These are phyloP conservation scores for Morinoia aosen DNA, from an alignment of 2,888 invertebrate species.

Conservation along the genomic window DNA sequence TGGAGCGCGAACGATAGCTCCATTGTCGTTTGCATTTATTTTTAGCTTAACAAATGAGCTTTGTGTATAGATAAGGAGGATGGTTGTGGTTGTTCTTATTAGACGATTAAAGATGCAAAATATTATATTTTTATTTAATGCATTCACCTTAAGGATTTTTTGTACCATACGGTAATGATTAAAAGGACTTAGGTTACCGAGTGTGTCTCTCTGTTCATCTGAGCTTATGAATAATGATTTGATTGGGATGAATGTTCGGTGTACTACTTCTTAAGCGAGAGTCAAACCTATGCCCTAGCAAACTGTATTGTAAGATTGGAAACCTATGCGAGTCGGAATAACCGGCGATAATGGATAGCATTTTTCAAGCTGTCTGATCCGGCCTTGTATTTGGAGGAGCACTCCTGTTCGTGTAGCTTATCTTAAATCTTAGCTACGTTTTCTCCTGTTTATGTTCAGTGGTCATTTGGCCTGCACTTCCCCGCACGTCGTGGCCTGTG, in stretches of 20 bases:
- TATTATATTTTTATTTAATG: too few relatives aligned
- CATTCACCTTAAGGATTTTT: too few relatives aligned
- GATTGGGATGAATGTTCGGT: neutral
- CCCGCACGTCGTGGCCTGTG: neutral
- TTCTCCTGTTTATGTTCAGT: neutral
- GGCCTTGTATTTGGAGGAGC: neutral
- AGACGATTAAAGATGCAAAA: too few relatives aligned
- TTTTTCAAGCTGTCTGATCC: neutral
- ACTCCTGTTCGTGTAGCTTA: neutral
- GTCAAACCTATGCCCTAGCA: neutral
- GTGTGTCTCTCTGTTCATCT: too few relatives aligned
- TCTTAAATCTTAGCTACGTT: neutral
- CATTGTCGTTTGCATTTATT: too few relatives aligned
- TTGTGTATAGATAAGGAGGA: too few relatives aligned
- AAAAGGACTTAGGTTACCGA: too few relatives aligned
- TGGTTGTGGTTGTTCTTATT: too few relatives aligned
- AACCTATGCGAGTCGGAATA: neutral
- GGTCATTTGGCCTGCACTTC: neutral
- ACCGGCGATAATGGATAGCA: neutral
- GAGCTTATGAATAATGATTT: neutral
- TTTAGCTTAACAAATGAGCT: too few relatives aligned
- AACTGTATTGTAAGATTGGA: too few relatives aligned
- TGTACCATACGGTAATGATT: too few relatives aligned
- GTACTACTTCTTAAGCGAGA: neutral
- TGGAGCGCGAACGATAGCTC: too few relatives aligned